Percentiles rank a stretch among this genome's conserved stretches.
Evolutionary conservation across 2,888 invertebrate genomes (phyloP).

Genomic region (Rutpela maculata): DNA sequence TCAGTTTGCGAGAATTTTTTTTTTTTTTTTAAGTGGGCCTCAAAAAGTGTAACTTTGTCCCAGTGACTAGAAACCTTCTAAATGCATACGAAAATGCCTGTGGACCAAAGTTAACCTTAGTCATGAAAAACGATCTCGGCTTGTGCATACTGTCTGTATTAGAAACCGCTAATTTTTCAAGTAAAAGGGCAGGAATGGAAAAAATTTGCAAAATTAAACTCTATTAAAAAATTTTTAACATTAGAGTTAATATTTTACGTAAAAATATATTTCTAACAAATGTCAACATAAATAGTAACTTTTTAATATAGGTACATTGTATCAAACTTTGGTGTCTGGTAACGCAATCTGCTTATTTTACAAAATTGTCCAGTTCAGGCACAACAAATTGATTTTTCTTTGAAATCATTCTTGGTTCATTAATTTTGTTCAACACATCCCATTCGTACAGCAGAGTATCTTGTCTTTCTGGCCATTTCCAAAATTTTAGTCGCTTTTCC

Average conservation of each 20-base stretch:
- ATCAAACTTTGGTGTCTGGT: background rate
- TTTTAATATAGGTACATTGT: background rate
- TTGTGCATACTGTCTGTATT: background rate
- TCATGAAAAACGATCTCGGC: background rate
- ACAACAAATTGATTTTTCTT: background rate
- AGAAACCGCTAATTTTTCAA: background rate
- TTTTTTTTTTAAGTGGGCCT: background rate
- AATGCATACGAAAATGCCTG: background rate
- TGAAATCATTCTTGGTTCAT: conserved; percentile 7
- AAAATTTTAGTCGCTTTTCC: background rate
- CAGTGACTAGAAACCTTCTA: background rate
- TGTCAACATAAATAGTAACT: background rate
- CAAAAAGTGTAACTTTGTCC: background rate
- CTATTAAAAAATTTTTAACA: background rate
- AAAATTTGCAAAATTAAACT: background rate
- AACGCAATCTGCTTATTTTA: conserved; percentile 4
- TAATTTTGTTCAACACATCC: conserved; percentile 7
- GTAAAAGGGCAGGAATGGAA: background rate
- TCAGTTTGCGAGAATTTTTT: background rate
- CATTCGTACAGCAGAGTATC: conserved; percentile 2
- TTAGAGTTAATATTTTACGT: conserved; percentile 1
- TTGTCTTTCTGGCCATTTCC: conserved; percentile 3
- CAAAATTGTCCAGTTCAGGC: conserved; percentile 7
- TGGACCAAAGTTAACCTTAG: conserved; percentile 3
- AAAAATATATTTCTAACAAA: conserved; percentile 3